Evolutionary conservation across 2,888 invertebrate species (phyloP).

Genomic region (Chrysotoxum bicinctum): DNA sequence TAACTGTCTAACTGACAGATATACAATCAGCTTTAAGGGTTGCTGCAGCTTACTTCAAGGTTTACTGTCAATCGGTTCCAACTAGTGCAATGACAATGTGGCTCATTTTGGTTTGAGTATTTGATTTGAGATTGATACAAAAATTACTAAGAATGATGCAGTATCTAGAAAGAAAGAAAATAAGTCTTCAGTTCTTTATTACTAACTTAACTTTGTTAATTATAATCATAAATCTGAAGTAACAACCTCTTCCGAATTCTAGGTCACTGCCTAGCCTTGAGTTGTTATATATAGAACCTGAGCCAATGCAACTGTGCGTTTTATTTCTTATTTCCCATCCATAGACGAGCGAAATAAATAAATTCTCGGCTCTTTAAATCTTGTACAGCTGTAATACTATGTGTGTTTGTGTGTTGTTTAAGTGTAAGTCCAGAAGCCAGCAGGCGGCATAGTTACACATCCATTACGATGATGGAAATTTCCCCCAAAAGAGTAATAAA

Average conservation of each 20-base stretch:
- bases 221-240: neutral
- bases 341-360: neutral
- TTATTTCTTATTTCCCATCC: slow-evolving; percentile 1
- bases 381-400: neutral
- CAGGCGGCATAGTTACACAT: slow-evolving; percentile 63
- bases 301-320: neutral
- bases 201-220: neutral
- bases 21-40: too few relatives aligned
- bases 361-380: neutral
- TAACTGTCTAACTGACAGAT: too few relatives aligned
- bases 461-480: slow-evolving; percentile 70
- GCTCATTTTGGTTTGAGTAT: too few relatives aligned
- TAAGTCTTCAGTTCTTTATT: too few relatives aligned
- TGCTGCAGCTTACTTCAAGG: too few relatives aligned
- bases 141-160: too few relatives aligned
- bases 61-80: too few relatives aligned
- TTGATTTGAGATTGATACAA: too few relatives aligned
- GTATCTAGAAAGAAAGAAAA: too few relatives aligned
- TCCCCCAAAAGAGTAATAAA: slow-evolving; percentile 70
- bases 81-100: too few relatives aligned
- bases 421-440: slow-evolving; percentile 55
- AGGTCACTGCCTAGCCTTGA: neutral
- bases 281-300: neutral
- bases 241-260: neutral
- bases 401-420: neutral